Evolutionary conservation across 2,888 invertebrate species (phyloP).

Genomic region (Drosophila engyochracea): DNA sequence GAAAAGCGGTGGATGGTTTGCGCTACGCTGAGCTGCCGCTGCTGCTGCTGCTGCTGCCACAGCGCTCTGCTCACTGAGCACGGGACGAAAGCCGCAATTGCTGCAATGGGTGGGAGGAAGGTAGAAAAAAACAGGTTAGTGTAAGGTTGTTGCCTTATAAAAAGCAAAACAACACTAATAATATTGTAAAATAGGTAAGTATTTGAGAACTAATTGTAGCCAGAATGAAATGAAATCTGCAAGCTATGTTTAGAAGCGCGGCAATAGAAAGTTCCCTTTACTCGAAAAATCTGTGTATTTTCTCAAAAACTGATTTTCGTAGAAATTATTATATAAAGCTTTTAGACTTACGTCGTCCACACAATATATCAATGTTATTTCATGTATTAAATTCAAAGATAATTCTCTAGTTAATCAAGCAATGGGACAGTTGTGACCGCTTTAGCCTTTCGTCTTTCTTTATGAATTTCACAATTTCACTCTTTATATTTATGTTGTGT

Average conservation of each 20-base stretch:
- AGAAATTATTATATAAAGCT: background rate
- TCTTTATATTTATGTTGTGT: background rate
- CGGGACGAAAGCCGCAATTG: constrained; percentile 87
- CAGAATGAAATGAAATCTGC: background rate
- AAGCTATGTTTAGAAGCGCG: background rate
- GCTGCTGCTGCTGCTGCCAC: constrained; percentile 75
- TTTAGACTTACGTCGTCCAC: background rate
- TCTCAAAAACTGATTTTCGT: background rate
- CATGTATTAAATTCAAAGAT: background rate
- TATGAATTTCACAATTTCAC: background rate
- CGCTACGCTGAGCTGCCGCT: constrained; percentile 85
- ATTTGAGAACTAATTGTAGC: background rate
- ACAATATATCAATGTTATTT: background rate
- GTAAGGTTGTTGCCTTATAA: background rate
- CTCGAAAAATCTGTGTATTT: background rate
- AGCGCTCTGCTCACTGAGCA: constrained; percentile 86
- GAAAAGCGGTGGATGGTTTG: constrained; percentile 91
- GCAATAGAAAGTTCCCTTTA: background rate
- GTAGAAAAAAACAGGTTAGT: background rate
- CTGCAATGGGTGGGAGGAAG: constrained; percentile 84
- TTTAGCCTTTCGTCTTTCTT: constrained; percentile 7
- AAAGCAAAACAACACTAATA: background rate
- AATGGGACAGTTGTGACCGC: constrained; percentile 49
- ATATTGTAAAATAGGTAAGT: background rate
- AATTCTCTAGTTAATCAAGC: background rate